Base-by-base conservation (phyloP, 2,797 vertebrate genomes). In the Trematomus bernacchii region DNA sequence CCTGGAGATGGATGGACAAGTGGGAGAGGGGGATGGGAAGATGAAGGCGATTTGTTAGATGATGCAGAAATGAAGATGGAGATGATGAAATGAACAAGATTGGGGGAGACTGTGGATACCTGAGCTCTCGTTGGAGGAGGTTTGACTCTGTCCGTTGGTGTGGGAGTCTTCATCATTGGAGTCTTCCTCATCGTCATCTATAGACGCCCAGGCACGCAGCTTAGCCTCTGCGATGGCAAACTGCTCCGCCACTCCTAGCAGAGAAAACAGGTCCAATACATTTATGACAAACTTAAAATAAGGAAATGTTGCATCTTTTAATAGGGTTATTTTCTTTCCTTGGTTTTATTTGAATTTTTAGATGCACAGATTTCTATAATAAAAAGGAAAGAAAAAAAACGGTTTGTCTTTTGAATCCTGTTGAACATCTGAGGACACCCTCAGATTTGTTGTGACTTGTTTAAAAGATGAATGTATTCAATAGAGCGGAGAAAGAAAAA, bases 161-260 rank as follows among this genome's bases (percentile, higher is more conserved):
- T 85, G 66, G 92, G 96, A 58, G 23, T 97, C 97, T 57, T 99
- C 97, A 0, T 98, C 97, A 0, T 96, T 97, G 57, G 95, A 98
- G 61, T 98, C 92, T 15, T 92, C 92, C 15, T 82, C 89, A 0
- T 97, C 98, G 0, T 98, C 97, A 3, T 99, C 98, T 75, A 99
- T 85, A 0, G 97, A 99, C 1, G 98, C 98, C 98, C 98, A 99
- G 43, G 98, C 98, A 2, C 97, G 94, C 74, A 99, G 96, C 88
- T 99, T 99, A 61, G 98, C 98, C 91, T 99, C 98, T 0, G 98
- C 98, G 0, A 99, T 99, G 87, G 97, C 98, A 86, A 99, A 99
- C 93, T 99, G 98, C 87, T 99, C 98, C 0, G 97, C 98, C 47
- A 98, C 97, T 52, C 97, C 97, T 98, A 59, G 18, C 8, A 64